These are phyloP conservation scores for Hypsibius dujardini DNA, from an alignment of 1,140 invertebrate genomes.

Conservation along the genomic window DNA sequence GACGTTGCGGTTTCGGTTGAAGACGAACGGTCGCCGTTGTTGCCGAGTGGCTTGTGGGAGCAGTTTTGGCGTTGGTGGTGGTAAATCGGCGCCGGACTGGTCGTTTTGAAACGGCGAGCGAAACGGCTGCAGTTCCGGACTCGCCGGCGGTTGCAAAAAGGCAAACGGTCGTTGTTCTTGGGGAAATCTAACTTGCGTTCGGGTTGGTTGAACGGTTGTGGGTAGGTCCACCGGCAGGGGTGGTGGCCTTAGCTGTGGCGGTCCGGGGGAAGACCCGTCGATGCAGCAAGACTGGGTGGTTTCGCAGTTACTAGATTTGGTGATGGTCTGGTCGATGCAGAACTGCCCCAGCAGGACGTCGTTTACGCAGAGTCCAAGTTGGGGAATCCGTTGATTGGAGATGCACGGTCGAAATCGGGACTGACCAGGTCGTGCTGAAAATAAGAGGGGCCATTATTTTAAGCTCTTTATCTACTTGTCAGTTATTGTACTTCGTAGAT, in stretches of 20 bases:
- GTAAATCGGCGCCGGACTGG: too few relatives aligned
- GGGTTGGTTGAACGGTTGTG: too few relatives aligned
- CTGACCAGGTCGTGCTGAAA: too few relatives aligned
- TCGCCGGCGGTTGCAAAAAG: not conserved
- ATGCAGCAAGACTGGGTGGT: not conserved
- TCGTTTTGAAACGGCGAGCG: not conserved
- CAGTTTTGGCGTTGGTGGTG: not conserved
- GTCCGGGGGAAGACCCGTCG: too few relatives aligned
- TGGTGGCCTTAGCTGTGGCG: too few relatives aligned
- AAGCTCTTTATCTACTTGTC: too few relatives aligned
- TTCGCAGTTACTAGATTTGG: not conserved
- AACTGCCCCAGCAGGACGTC: not conserved
- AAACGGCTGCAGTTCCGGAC: not conserved
- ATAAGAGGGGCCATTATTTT: too few relatives aligned
- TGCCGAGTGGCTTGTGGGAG: not conserved
- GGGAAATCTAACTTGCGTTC: not conserved
- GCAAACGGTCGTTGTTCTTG: not conserved
- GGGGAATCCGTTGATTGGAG: too few relatives aligned
- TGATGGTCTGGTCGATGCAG: not conserved
- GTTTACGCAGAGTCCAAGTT: not conserved
- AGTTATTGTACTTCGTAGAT: too few relatives aligned
- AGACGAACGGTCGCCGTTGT: not conserved
- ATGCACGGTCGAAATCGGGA: too few relatives aligned
- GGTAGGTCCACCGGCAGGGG: too few relatives aligned
- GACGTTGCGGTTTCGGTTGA: too few relatives aligned